Evolutionary conservation across 2,113 vertebrate species (phyloP), one percentile per base, ranked within the genome.

Genomic region (Bufo gargarizans): DNA sequence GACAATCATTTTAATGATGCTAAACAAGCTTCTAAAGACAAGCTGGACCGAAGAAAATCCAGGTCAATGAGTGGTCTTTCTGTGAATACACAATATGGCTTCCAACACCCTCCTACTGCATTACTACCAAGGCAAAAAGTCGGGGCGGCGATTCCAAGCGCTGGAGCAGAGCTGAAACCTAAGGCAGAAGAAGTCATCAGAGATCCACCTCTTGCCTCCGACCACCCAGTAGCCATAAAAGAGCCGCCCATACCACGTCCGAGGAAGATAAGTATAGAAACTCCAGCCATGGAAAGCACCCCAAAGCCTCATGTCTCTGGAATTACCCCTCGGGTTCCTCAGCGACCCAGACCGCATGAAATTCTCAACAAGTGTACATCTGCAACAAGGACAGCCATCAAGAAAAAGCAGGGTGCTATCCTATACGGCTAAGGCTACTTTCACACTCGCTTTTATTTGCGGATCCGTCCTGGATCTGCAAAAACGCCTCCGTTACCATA

Each of bases 281-380:
- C 20, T 12, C n/a, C 1, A 9, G 33, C 2, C 17, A 12, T 61
- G 16, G 17, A n/a, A 56, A 20, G 17, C 12, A 85, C 4, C 47
- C 47, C n/a, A 2, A 33, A 14, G 6, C 3, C 4, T 50, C 19
- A 3, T 33, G 12, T 3, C n/a, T 17, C 74, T 6, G 0, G 3
- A 0, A 11, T 19, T 20, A 16, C 19, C 0, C 97, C 97, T 43
- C 89, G 14, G 45, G 91, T 99, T 4, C 98, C 97, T 0, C 56
- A 85, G 0, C 94, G 96, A 1, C 98, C 97, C 14, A 93, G 89
- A 0, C 58, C 85, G 0, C 94, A 93, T 0, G 94, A 97, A 91
- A 98, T 99, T 56, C 90, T 59, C 90, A 91, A 58, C 90, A 93
- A 88, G 69, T 89, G 71, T 89, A 91, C 4, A 90, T 93, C 19